Evolutionary conservation across 1,140 invertebrate species (phyloP), one percentile per base, ranked within the genome.

Genomic region (Drosophila ambigua): DNA sequence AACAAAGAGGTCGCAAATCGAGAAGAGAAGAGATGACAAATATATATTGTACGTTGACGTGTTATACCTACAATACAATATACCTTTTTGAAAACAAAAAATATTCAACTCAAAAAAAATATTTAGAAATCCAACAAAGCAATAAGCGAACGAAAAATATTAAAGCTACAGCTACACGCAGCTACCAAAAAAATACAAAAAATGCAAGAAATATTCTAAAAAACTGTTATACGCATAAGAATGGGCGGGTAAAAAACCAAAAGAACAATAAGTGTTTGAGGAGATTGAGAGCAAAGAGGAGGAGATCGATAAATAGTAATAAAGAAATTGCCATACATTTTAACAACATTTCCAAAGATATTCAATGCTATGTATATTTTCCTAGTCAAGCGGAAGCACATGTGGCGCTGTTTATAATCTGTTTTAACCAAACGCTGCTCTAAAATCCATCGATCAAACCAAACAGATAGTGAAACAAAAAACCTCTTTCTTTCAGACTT

Each of bases 231-330:
- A 85, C 62, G 77, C 80, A 84, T 66, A 75, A 72, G 51, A 50
- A 49, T 23, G 9, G 46, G 35, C 31, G 15, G 48, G 20, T 20
- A 24, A 54, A 49, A 74, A 64, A 77, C 65, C 65, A 76, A 75
- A 69, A 69, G 82, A 85, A 87, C 82, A 87, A 87, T 87, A 87
- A 87, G 80, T 87, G 71, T 87, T 87, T 71, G 76, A 59, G 51
- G 54, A 79, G 54, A 79, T 50, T 60, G 53, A 58, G 23, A 54
- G 59, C 41, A 23, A 64, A 74, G 77, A 65, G 59, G 68, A 69
- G 82, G 35, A 52, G 63, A 26, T 28, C 45, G 28, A 16, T 46
- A 16, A 75, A 75, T 72, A 74, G 62, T 44, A 74, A 74, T 74
- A 62, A 71, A 65, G 20, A 57, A 74, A 75, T 73, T 81, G 80